Base-by-base conservation (phyloP, 2,113 vertebrate species). In the Danio rerio region DNA sequence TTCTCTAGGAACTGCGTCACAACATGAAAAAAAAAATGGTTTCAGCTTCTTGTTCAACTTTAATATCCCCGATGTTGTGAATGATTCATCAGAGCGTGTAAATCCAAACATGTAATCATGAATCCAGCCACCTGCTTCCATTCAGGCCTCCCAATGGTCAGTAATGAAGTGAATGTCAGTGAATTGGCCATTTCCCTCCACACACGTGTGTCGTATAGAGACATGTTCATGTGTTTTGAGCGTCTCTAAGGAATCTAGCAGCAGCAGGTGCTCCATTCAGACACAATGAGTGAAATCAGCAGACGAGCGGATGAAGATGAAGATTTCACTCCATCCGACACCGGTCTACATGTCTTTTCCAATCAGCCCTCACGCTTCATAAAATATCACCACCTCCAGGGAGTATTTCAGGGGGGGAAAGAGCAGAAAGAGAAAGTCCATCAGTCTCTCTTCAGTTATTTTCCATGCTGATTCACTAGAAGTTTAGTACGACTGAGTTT, bases 311-410 rank as follows among this genome's bases (percentile, higher is more conserved):
- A 63, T 47, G 18, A 68, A 74, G 78, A 81, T 52, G 63, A 69
- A 43, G 61, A 72, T 66, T 70, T 86, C 40, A 50, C 47, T 78
- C 58, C 69, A 50, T 55, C 70, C 10, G 15, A 9, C 43, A 9
- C 52, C 20, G 61, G 55, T 77, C 66, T 78, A 20, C 31, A 82
- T 86, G 77, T 83, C 81, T 86, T 83, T 76, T 65, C 50, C 74
- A 82, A 77, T 81, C 75, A 50, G 21, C 75, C 70, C 68, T 78
- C 63, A 47, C 59, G 12, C 31, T 59, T 68, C 45, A 65, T 82
- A 77, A 82, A 78, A 85, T 72, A 70, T 71, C 73, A 49, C 55
- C 31, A 55, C 80, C 42, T 50, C 16, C 18, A 72, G 59, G 56
- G 45, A 80, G 73, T 40, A 20, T 59, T 68, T 69, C 66, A 69